Conservation (phyloP, 92 coral and sea anemone species). For the Paramuricea clavata region DNA sequence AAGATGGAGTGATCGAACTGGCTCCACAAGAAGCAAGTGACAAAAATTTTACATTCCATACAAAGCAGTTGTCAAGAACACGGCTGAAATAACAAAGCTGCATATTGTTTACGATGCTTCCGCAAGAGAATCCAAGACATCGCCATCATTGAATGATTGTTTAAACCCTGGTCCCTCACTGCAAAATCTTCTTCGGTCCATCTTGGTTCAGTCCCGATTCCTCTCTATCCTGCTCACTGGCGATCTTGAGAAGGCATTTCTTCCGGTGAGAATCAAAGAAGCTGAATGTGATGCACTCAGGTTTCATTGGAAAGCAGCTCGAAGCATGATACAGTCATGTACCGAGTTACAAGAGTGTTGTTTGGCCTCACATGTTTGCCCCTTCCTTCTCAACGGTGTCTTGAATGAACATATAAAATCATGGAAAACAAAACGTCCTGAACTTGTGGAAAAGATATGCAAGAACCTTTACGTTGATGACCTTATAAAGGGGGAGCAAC, state of each 20-base stretch:
- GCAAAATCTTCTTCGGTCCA: no score
- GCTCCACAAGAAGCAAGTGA: slow-evolving; percentile 12
- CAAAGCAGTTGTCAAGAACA: no score
- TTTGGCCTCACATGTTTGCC: no score
- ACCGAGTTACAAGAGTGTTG: no score
- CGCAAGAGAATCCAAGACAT: no score
- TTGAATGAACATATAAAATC: background rate
- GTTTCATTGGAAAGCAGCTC: background rate
- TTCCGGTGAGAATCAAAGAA: background rate
- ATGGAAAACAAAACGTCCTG: background rate
- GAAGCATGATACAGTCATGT: background rate
- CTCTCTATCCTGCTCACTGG: no score
- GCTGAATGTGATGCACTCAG: background rate
- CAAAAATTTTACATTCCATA: slow-evolving; percentile 29
- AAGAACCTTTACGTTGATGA: background rate
- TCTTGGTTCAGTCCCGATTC: no score
- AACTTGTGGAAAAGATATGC: background rate
- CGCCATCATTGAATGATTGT: no score
- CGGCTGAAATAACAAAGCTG: no score
- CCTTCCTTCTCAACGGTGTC: background rate
- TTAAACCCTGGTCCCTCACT: no score
- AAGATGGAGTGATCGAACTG: slow-evolving; percentile 29
- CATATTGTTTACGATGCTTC: no score
- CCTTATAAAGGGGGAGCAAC: background rate
- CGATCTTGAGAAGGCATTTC: no score